A percentile compares a stretch with the other conserved stretches of the same genome.
These are phyloP conservation scores for Mimas tiliae DNA, from an alignment of 2,888 invertebrate species.

Conservation along the genomic window DNA sequence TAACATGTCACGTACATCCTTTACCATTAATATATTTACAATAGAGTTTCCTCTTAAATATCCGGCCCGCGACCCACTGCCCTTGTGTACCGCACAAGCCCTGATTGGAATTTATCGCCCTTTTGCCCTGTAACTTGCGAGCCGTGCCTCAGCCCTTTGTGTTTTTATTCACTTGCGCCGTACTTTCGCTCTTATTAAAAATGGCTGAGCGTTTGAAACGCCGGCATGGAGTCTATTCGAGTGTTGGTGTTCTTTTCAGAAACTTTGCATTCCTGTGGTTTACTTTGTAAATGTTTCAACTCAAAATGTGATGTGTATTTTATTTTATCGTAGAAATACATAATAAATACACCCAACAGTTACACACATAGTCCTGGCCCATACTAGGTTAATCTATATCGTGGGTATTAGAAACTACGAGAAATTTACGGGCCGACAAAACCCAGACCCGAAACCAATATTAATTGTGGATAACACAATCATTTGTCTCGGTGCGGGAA, in stretches of 20 bases:
- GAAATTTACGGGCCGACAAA: too few relatives aligned
- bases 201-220: not conserved
- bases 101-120: constrained; percentile 80
- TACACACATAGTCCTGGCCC: too few relatives aligned
- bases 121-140: constrained; percentile 60
- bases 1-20: constrained; percentile 8
- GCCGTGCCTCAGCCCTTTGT: constrained; percentile 45
- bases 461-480: too few relatives aligned
- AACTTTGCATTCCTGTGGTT: not conserved
- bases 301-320: too few relatives aligned
- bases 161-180: constrained; percentile 32
- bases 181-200: constrained; percentile 34
- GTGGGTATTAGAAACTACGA: too few relatives aligned
- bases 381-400: too few relatives aligned
- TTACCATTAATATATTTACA: constrained; percentile 27
- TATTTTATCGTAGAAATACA: too few relatives aligned
- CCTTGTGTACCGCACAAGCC: constrained; percentile 55
- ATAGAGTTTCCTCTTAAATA: constrained; percentile 49
- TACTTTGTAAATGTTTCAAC: not conserved
- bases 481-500: too few relatives aligned
- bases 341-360: too few relatives aligned
- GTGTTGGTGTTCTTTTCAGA: not conserved
- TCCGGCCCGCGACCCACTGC: constrained; percentile 69
- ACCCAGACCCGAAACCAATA: too few relatives aligned
- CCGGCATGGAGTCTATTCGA: not conserved